These are phyloP conservation scores for Drosophila jambulina DNA, from an alignment of 1,140 invertebrate species.

Conservation along the genomic window DNA sequence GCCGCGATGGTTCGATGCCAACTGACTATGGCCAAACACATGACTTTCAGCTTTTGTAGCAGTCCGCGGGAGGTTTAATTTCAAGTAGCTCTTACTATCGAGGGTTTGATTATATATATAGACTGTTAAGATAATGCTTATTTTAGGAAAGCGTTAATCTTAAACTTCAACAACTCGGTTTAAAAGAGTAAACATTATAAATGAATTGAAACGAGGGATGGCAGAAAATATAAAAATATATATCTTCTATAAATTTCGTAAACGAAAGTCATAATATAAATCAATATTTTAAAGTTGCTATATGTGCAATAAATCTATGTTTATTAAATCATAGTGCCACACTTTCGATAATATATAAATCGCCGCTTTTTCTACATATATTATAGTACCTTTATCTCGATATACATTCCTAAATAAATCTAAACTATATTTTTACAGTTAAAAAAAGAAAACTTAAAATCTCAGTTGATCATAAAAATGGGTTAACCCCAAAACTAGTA, in stretches of 20 bases:
- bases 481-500: neutral
- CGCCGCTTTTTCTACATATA: no score
- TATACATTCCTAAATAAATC: no score
- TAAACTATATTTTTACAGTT: no score
- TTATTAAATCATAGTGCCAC: no score
- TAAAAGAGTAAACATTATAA: conserved; percentile 9
- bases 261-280: no score
- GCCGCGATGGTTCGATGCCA: neutral
- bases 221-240: neutral
- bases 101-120: conserved; percentile 29
- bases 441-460: neutral
- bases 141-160: conserved; percentile 9
- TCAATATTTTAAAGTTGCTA: no score
- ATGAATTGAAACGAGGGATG: neutral
- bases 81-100: conserved; percentile 32
- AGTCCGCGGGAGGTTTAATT: conserved; percentile 4
- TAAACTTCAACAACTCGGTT: conserved; percentile 2
- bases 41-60: conserved; percentile 22
- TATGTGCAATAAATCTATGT: no score
- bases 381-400: no score
- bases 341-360: no score
- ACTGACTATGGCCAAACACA: conserved; percentile 23
- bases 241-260: no score
- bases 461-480: neutral
- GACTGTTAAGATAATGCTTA: conserved; percentile 24